Percentiles rank a stretch among this genome's conserved stretches.
Evolutionary conservation across 2,888 invertebrate species (phyloP).

Genomic region (Dione vanillae): DNA sequence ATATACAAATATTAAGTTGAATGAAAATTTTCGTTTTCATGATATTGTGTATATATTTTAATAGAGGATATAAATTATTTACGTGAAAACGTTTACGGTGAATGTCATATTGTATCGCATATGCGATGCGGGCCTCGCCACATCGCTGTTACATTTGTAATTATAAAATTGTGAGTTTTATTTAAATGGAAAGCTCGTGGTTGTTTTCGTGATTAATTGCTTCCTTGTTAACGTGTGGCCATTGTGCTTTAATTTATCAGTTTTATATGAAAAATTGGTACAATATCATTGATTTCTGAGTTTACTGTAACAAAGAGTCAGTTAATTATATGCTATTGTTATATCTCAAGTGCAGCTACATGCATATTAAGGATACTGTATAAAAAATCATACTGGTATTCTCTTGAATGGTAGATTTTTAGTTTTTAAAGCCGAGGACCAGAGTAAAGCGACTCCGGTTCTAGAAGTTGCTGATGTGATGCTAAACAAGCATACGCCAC

Average conservation of each 20-base stretch:
- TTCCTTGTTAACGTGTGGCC: conserved; percentile 48
- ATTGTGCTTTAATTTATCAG: conserved; percentile 45
- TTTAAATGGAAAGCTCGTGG: conserved; percentile 46
- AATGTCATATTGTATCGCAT: conserved; percentile 40
- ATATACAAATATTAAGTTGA: no score
- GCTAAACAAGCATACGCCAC: no score
- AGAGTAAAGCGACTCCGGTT: no score
- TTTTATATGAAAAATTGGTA: conserved; percentile 37
- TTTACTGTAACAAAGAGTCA: neutral
- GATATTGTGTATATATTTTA: neutral
- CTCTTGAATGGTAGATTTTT: no score
- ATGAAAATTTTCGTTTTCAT: neutral
- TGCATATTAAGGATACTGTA: no score
- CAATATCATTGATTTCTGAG: conserved; percentile 38
- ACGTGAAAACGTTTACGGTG: conserved; percentile 39
- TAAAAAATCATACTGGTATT: no score
- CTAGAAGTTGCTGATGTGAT: no score
- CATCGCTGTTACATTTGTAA: conserved; percentile 42
- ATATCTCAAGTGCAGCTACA: no score
- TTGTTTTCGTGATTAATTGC: conserved; percentile 48
- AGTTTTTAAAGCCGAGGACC: no score
- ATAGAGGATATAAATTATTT: conserved; percentile 16
- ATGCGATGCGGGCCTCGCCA: conserved; percentile 39
- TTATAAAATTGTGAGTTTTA: conserved; percentile 46
- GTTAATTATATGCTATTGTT: neutral